Conservation (phyloP, 2,797 vertebrate species). For the Alosa sapidissima region DNA sequence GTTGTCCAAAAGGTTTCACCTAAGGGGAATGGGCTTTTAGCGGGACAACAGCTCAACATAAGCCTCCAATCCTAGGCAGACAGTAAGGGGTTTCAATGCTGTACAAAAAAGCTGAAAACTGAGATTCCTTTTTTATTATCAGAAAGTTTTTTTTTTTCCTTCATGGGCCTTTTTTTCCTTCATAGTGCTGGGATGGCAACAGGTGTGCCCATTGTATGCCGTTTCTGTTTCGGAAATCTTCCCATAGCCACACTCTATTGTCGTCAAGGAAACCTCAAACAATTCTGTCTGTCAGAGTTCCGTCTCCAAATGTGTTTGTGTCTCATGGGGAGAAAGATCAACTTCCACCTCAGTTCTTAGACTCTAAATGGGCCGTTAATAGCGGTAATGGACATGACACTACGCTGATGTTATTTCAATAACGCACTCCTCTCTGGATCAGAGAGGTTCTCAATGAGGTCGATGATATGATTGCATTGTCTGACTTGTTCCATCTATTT, state of each 20-base stretch:
- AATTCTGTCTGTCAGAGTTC: background rate
- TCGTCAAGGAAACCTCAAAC: background rate
- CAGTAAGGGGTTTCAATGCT: background rate
- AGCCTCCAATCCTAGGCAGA: background rate
- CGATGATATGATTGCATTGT: background rate
- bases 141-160: too few species aligned
- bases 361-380: background rate
- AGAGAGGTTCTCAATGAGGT: background rate
- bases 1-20: background rate
- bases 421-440: background rate
- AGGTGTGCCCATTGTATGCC: background rate
- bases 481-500: background rate
- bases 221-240: background rate
- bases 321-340: background rate
- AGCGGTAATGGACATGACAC: background rate
- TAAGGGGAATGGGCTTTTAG: background rate
- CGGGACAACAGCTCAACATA: too few species aligned
- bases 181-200: background rate
- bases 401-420: background rate
- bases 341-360: background rate
- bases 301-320: background rate
- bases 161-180: too few species aligned
- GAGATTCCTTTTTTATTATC: background rate
- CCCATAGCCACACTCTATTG: background rate
- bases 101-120: background rate